These are phyloP conservation scores for Platyscapa corneri DNA, from an alignment of 1,140 invertebrate species.

Conservation along the genomic window DNA sequence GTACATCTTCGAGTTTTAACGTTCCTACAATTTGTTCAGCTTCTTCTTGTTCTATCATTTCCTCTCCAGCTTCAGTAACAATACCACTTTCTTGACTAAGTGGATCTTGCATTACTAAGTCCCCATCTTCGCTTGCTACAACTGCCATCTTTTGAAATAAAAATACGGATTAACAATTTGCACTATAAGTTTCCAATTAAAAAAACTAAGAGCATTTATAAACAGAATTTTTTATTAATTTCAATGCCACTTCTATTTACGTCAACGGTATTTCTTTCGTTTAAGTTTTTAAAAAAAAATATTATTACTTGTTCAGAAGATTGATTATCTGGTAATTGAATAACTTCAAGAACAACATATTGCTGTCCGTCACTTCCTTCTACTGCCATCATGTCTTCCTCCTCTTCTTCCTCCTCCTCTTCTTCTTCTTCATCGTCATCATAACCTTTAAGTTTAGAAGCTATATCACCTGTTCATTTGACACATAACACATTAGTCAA, in stretches of 20 bases:
- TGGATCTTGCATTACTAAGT: conserved; percentile 73
- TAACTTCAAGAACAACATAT: conserved; percentile 90
- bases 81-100: conserved; percentile 67
- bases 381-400: conserved; percentile 78
- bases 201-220: too few species aligned
- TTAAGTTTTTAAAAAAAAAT: not conserved
- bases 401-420: conserved; percentile 74
- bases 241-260: not conserved
- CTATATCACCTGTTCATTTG: conserved; percentile 72
- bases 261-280: too few species aligned
- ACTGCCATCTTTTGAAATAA: conserved; percentile 67
- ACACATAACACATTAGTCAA: conserved; percentile 71
- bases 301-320: conserved; percentile 67
- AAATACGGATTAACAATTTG: not conserved
- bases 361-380: conserved; percentile 87
- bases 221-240: not conserved
- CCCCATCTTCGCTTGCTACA: conserved; percentile 71
- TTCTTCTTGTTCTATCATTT: conserved; percentile 68
- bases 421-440: conserved; percentile 76
- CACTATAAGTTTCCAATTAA: too few species aligned
- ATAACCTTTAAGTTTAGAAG: conserved; percentile 76
- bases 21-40: conserved; percentile 64
- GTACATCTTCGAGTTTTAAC: conserved; percentile 64
- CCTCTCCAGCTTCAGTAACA: conserved; percentile 65
- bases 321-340: conserved; percentile 84